A percentile compares a stretch with the other conserved stretches of the same genome.
These are phyloP conservation scores for Dicentrarchus labrax DNA, from an alignment of 2,113 vertebrate species.

Conservation along the genomic window DNA sequence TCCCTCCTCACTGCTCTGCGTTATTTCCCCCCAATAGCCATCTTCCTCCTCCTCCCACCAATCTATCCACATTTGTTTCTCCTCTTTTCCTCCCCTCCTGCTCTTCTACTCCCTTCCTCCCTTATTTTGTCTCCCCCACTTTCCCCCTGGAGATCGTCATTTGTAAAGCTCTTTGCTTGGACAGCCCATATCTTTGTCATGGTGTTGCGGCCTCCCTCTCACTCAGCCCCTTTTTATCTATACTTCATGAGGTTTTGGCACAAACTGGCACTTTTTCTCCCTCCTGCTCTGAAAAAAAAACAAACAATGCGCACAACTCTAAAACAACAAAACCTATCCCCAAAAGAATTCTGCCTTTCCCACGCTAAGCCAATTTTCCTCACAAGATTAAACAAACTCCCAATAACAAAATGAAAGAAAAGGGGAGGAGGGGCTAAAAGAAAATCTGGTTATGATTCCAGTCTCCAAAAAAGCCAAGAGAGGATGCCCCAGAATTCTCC, in stretches of 20 bases:
- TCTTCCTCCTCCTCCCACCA: slow-evolving; percentile 71
- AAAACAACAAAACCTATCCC: slow-evolving; percentile 82
- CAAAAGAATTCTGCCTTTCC: slow-evolving; percentile 80
- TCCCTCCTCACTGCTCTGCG: slow-evolving; percentile 63
- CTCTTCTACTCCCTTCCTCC: slow-evolving; percentile 62
- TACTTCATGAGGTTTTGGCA: slow-evolving; percentile 85
- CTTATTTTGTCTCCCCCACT: slow-evolving; percentile 60
- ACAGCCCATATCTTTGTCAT: slow-evolving; percentile 84
- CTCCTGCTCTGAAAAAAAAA: slow-evolving; percentile 57
- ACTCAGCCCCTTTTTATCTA: slow-evolving; percentile 77
- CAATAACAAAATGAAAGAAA: slow-evolving; percentile 75
- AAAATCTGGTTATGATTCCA: slow-evolving; percentile 85
- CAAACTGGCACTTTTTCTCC: slow-evolving; percentile 77
- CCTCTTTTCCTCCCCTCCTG: slow-evolving; percentile 57
- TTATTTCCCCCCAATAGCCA: slow-evolving; percentile 66
- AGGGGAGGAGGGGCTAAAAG: slow-evolving; percentile 8
- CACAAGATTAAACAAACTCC: slow-evolving; percentile 83
- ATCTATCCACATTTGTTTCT: slow-evolving; percentile 83
- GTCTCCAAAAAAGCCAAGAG: slow-evolving; percentile 65
- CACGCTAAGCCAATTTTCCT: slow-evolving; percentile 85
- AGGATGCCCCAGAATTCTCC: slow-evolving; percentile 84
- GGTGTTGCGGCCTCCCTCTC: slow-evolving; percentile 80
- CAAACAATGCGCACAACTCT: slow-evolving; percentile 69
- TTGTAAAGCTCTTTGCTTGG: slow-evolving; percentile 83
- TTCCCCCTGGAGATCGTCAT: slow-evolving; percentile 81